phyloP scores from a whole-genome alignment of 2,113 vertebrate species.

The Collichthys lucidus region DNA sequence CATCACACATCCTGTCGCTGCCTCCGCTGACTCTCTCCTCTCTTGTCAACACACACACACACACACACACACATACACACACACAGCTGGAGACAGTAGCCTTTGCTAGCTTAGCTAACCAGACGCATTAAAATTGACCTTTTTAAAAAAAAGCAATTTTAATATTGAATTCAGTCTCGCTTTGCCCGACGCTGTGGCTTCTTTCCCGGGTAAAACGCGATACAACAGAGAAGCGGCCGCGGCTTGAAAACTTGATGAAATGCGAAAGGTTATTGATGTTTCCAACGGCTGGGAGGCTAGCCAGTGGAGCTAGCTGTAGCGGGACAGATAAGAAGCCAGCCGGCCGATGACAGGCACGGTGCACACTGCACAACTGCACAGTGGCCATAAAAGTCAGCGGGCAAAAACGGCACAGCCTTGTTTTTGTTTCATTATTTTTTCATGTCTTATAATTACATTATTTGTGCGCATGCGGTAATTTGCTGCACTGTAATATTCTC shows the following conservation, averaged over 20 bases:
- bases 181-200: not conserved
- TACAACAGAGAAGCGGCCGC: not conserved
- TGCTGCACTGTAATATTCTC: not conserved
- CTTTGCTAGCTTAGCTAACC: slow-evolving; percentile 73
- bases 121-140: slow-evolving; percentile 42
- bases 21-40: not conserved
- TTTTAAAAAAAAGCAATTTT: not conserved
- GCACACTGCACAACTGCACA: slow-evolving; percentile 12
- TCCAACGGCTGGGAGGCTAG: slow-evolving; percentile 55
- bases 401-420: not conserved
- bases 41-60: slow-evolving; percentile 42
- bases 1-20: slow-evolving; percentile 44
- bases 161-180: not conserved
- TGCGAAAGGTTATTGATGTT: slow-evolving; percentile 46
- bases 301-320: slow-evolving; percentile 69
- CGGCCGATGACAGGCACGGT: slow-evolving; percentile 44
- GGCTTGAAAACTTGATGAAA: slow-evolving; percentile 34
- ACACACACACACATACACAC: slow-evolving; percentile 30
- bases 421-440: not conserved
- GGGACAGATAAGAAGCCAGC: slow-evolving; percentile 70
- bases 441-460: not conserved
- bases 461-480: not conserved
- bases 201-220: not conserved
- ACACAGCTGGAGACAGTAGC: slow-evolving; percentile 71
- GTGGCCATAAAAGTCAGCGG: slow-evolving; percentile 54